phyloP scores from a whole-genome alignment of 2,797 vertebrate genomes.

The Microcaecilia unicolor region DNA sequence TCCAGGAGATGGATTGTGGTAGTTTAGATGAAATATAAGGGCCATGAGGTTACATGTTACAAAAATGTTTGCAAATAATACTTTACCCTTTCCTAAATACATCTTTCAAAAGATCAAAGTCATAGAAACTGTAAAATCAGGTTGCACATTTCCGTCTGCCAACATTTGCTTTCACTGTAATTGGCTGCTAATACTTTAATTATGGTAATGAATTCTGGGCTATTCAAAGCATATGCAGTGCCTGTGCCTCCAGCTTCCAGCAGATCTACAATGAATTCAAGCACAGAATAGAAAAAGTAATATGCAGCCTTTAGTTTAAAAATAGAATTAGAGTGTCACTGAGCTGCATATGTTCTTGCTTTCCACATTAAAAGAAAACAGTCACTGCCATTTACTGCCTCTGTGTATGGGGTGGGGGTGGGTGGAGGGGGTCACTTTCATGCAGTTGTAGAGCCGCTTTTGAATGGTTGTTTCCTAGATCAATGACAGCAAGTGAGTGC shows the following conservation, averaged over 20 bases:
- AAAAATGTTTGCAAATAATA: background rate
- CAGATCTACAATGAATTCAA: background rate
- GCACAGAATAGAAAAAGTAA: background rate
- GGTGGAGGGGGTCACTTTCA: no score
- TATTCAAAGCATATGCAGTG: background rate
- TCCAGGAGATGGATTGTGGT: no score
- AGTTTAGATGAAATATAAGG: no score
- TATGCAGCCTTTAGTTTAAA: background rate
- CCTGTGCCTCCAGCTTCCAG: background rate
- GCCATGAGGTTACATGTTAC: no score
- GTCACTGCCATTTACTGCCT: constrained; percentile 2
- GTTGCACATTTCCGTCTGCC: background rate
- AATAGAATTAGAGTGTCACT: background rate
- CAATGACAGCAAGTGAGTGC: no score
- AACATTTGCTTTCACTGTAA: no score
- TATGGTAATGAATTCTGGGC: constrained; percentile 9
- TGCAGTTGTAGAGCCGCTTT: no score
- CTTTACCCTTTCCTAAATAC: background rate
- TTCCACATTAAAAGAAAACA: background rate
- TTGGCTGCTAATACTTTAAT: constrained; percentile 5
- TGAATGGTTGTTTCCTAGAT: no score
- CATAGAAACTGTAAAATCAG: background rate
- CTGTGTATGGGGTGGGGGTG: no score
- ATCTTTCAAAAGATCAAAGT: background rate
- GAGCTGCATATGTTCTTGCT: background rate